Evolutionary conservation across 2,888 invertebrate species (phyloP).

Genomic region (Pseudococcus jackbeardsleyi): DNA sequence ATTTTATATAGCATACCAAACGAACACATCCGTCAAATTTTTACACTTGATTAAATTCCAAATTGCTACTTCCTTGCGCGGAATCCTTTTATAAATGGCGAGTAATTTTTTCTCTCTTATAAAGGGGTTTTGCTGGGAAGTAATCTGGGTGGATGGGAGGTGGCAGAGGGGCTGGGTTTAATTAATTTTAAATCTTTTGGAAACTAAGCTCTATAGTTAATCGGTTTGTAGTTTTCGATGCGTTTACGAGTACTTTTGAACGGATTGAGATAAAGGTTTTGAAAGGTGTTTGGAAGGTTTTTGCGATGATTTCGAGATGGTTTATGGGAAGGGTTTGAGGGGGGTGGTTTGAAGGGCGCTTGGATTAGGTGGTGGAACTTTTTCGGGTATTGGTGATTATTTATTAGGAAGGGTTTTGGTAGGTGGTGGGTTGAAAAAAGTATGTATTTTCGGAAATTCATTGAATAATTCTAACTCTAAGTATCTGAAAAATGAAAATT

Average conservation of each 20-base stretch:
- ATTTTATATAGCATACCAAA: neutral
- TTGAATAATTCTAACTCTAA: too few relatives aligned
- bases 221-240: neutral
- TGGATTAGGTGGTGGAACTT: too few relatives aligned
- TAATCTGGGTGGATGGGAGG: too few relatives aligned
- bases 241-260: neutral
- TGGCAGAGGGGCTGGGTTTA: neutral
- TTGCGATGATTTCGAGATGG: neutral
- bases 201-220: neutral
- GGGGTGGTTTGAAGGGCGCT: neutral
- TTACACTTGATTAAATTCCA: constrained; percentile 27
- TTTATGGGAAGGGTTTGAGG: neutral
- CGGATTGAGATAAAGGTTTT: neutral
- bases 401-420: too few relatives aligned
- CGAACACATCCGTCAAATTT: constrained; percentile 37
- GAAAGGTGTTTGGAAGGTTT: neutral
- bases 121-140: too few relatives aligned
- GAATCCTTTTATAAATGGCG: neutral
- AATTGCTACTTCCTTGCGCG: constrained; percentile 12
- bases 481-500: too few relatives aligned
- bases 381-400: too few relatives aligned
- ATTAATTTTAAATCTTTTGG: constrained; percentile 27
- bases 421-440: too few relatives aligned
- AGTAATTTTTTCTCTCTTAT: neutral
- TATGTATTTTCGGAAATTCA: too few relatives aligned